Evolutionary conservation across 2,797 vertebrate genomes (phyloP).

Genomic region (Helarctos malayanus): DNA sequence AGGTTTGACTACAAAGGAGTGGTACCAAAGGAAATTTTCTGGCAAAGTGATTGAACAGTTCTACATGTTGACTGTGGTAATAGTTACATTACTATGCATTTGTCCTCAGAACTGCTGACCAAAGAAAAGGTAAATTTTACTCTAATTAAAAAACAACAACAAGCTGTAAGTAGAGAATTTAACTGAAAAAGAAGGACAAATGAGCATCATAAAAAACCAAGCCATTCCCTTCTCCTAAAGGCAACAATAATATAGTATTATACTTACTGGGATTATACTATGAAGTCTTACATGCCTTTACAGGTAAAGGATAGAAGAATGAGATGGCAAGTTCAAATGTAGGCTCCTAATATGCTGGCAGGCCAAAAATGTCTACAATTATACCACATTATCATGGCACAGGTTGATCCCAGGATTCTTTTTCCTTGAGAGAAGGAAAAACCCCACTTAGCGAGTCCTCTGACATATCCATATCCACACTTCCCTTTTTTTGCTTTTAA

Average conservation of each 20-base stretch:
- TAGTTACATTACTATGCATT: neutral
- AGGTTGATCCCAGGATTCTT: neutral
- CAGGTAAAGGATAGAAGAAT: neutral
- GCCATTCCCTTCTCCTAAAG: neutral
- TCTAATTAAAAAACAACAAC: neutral
- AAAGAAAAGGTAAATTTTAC: neutral
- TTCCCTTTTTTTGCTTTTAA: neutral
- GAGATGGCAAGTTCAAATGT: neutral
- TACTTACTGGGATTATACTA: neutral
- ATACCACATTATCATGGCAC: neutral
- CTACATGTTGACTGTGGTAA: neutral
- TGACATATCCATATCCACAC: neutral
- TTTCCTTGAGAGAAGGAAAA: neutral
- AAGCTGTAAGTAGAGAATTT: neutral
- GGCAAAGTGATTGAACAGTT: neutral
- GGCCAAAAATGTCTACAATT: neutral
- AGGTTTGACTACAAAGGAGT: neutral
- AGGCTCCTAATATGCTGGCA: neutral
- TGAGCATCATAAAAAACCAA: neutral
- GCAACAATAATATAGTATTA: neutral
- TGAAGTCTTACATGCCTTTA: neutral
- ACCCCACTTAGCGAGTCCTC: neutral
- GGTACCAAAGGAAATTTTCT: neutral
- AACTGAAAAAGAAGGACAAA: neutral
- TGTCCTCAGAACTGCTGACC: neutral